A percentile compares a stretch with the other conserved stretches of the same genome.
These are phyloP conservation scores for Acanthiza pusilla DNA, from an alignment of 2,797 vertebrate genomes.

Conservation along the genomic window DNA sequence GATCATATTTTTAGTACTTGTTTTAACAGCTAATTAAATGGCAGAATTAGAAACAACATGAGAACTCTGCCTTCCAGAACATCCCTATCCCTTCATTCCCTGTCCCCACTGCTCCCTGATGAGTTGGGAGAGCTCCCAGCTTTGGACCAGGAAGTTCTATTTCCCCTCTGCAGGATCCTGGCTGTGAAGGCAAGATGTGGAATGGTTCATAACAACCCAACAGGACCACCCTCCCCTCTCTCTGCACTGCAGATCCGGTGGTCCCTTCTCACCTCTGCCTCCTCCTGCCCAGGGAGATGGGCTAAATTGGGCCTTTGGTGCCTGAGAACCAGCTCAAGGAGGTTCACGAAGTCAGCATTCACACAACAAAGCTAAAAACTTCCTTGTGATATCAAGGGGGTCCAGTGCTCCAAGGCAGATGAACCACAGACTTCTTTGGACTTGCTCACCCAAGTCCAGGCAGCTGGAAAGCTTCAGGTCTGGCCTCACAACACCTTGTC, in stretches of 20 bases:
- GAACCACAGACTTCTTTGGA: neutral
- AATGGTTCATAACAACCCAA: neutral
- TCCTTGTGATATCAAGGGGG: neutral
- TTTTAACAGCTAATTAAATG: neutral
- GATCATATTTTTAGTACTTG: neutral
- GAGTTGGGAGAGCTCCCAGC: neutral
- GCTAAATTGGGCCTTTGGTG: neutral
- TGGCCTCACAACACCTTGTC: neutral
- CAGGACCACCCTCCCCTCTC: neutral
- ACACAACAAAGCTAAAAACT: neutral
- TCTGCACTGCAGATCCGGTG: neutral
- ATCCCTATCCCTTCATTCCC: neutral
- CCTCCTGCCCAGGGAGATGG: neutral
- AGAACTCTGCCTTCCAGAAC: slow-evolving; percentile 12
- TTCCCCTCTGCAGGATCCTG: neutral
- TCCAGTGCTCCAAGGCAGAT: neutral
- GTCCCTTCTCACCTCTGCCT: neutral
- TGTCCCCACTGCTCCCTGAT: neutral
- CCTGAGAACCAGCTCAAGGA: neutral
- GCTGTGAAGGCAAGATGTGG: neutral
- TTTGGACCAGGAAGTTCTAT: neutral
- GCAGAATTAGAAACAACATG: slow-evolving; percentile 22
- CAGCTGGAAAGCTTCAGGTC: neutral
- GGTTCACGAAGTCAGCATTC: neutral
- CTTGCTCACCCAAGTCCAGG: neutral